Evolutionary conservation across 92 coral and sea anemone genomes (phyloP), one percentile per base, ranked within the genome.

Genomic region (Epizoanthus scotinus): DNA sequence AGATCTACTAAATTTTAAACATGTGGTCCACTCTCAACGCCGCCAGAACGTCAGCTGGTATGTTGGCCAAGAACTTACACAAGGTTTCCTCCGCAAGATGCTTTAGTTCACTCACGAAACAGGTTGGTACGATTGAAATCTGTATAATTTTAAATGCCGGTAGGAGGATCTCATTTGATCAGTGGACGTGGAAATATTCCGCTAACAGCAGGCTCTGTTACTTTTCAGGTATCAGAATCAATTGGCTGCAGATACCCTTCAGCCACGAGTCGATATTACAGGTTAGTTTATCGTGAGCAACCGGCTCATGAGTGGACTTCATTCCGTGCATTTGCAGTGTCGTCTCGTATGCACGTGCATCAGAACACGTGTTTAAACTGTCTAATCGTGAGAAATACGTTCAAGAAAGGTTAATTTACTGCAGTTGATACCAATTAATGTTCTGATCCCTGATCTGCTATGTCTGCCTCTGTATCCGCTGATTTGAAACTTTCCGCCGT

Each of bases 11-110:
- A 17, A 28, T 6, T 29, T 28, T 34, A 28, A 79, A 78, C 34
- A 90, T 90, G 94, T 92, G 91, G 93, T 82, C 88, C 5, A 84
- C 89, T 65, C 56, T 92, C 25, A 92, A 79, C 50, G 77, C 89
- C 28, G 88, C 90, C 20, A 89, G 97, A 70, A 71, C 86, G 6
- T 90, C 92, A 0, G 68, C 89, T n/a, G 87, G 83, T 82, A 83
- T 85, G 25, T 68, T 90, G 70, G 91, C 89, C 67, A 59, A 75
- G 8, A 58, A 75, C 59, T 58, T 75, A 24, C 81, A 66, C 17
- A 75, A 75, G 38, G 67, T 13, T 59, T 47, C 67, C 1, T 66
- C 67, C 21, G 19, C 81, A 15, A 75, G 81, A 59, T 75, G 81
- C 61, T 75, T 75, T 40, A 13, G 54, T 40, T 75, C 81, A 27